Evolutionary conservation across 2,113 vertebrate genomes (phyloP), one percentile per base, ranked within the genome.

Genomic region (Seriola rivoliana): DNA sequence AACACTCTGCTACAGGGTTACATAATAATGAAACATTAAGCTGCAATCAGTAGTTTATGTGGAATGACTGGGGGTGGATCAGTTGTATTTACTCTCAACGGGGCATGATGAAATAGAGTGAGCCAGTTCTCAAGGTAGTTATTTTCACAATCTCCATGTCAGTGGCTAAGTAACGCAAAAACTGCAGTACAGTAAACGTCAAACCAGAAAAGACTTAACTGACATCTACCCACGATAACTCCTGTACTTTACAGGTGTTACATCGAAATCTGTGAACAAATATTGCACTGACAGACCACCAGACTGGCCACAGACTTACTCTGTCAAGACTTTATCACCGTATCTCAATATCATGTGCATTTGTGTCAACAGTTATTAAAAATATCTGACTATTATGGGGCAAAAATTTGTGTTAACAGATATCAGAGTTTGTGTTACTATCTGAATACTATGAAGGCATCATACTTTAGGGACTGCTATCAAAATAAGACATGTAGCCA

Each of bases 21-120:
- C 54, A 64, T 59, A 85, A 84, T 32, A 71, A 3, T 23, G 34
- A 55, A 60, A 46, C 3, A 75, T 50, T 48, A 50, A 66, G 66
- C 44, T 69, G 40, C 58, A 66, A 44, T 71, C 64, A 54, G 44
- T n/a, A 42, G 54, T 14, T 54, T 58, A 8, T 60, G 42, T 23
- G 44, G 8, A 42, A 14, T 54, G 9, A 67, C 42, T 46, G 55
- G 9, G 14, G 23, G 29, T 29, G 2, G 3, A 59, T 62, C 36
- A 74, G 29, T 3, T n/a, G 42, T 21, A 17, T 63, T 55, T 16
- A 55, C 6, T 57, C 38, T 55, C 2, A 34, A 6, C 12, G 1
- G n/a, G 19, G 17, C 48, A 19, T 80, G 34, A 34, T n/a, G 55
- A 54, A 62, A 79, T 4, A 46, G 3, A 29, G 3, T 0, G 34